Conservation (phyloP, 64 coral and sea anemone species). For the Anthopleura sola region DNA sequence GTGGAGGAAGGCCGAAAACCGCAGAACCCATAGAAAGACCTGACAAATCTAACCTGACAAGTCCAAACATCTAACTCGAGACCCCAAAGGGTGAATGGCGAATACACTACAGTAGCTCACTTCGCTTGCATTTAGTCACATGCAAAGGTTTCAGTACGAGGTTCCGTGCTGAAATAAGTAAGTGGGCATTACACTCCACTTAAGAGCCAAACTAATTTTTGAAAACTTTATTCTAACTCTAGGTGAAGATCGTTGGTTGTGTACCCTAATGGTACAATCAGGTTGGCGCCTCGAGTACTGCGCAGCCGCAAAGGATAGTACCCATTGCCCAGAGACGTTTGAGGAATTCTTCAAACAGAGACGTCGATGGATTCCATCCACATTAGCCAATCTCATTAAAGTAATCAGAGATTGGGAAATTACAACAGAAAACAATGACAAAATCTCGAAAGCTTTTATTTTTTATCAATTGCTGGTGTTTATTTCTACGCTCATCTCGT, state of each 20-base stretch:
- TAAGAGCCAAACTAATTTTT: too few relatives aligned
- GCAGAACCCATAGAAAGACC: too few relatives aligned
- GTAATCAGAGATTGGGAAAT: conserved; percentile 79
- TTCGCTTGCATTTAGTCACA: too few relatives aligned
- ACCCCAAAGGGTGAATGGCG: too few relatives aligned
- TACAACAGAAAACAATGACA: conserved; percentile 71
- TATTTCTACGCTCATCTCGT: not conserved
- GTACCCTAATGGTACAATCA: conserved; percentile 92
- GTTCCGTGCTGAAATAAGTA: too few relatives aligned
- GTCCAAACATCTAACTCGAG: too few relatives aligned
- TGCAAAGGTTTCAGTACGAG: too few relatives aligned
- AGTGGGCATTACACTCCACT: too few relatives aligned
- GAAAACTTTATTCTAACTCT: not conserved
- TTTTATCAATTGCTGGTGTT: conserved; percentile 68
- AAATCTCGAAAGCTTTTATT: conserved; percentile 76
- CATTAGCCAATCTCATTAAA: conserved; percentile 68
- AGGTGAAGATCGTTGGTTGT: conserved; percentile 98
- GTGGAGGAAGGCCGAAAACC: too few relatives aligned
- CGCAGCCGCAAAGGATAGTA: conserved; percentile 87
- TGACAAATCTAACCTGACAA: too few relatives aligned
- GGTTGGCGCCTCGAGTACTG: conserved; percentile 95
- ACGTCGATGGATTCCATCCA: conserved; percentile 94
- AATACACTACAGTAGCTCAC: too few relatives aligned
- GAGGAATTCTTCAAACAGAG: conserved; percentile 93
- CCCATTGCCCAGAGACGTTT: conserved; percentile 79